Base-by-base conservation (phyloP, 64 coral and sea anemone species). In the Montipora foliosa region DNA sequence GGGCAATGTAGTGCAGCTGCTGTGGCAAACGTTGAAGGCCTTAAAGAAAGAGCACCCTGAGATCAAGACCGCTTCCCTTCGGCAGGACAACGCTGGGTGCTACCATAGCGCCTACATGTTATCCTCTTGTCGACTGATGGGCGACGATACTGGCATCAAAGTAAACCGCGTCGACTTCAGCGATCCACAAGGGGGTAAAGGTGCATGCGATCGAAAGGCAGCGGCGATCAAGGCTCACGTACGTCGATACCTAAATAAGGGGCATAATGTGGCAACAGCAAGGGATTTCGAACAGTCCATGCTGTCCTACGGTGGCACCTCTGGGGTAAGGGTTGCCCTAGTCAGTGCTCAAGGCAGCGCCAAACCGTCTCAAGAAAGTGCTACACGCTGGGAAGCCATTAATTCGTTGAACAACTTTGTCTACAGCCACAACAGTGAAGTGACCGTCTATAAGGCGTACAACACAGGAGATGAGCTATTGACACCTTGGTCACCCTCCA, bases 11-110 rank as follows among this genome's bases (percentile, higher is more conserved):
- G 24, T 81, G 20, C 48, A 50, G 48, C 49, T 81, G 5, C 5
- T 81, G 17, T 6, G 79, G 13, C 79, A 81, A 46, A 81, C 79
- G 8, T 47, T 81, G 21, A 52, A 81, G 21, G 53, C 17, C 57
- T 48, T 81, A 3, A 81, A 81, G 11, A 15, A 52, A 11, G 79
- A 81, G 13, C 79, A 81, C 79, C 79, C 79, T 52, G 79, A 81
- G 10, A 81, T 58, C 48, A 17, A 19, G 51, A 50, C 79, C 3
- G 51, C 79, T 52, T 4, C 49, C 15, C 79, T 81, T 21, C 15
- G 48, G 48, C 79, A 81, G 53, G 79, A 81, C 24, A 81, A 81
- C 48, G 49, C 79, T 14, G 79, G 79, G 5, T 81, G 79, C 53
- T 25, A 25, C 25, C 25, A 25, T 25, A 25, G 25, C 25, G 25